phyloP scores from a whole-genome alignment of 2,797 vertebrate species.

The Rhinogobio ventralis region DNA sequence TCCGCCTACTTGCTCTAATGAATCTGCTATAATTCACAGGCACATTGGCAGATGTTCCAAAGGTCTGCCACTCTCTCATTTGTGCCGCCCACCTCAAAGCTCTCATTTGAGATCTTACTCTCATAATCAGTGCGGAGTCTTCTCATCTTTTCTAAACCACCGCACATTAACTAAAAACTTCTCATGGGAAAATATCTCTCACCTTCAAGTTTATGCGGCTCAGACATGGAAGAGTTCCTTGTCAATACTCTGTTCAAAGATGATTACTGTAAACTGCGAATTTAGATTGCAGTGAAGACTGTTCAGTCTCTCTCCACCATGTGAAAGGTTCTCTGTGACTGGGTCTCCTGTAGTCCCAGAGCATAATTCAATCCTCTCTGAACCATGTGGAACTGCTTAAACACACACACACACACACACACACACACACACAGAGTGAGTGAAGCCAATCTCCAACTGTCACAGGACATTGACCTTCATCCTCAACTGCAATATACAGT shows the following conservation, averaged over 20 bases:
- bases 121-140: constrained; percentile 29
- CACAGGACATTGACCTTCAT: constrained; percentile 67
- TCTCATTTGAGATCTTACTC: constrained; percentile 43
- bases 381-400: constrained; percentile 66
- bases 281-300: neutral
- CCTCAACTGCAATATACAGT: constrained; percentile 58
- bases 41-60: constrained; percentile 54
- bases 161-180: constrained; percentile 24
- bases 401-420: constrained; percentile 34
- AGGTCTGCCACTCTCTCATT: constrained; percentile 45
- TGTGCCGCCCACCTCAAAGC: constrained; percentile 22
- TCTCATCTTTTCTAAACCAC: constrained; percentile 34
- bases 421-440: constrained; percentile 31
- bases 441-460: constrained; percentile 61
- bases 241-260: constrained; percentile 11
- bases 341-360: constrained; percentile 43
- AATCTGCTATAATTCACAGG: constrained; percentile 56
- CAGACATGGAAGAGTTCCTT: neutral
- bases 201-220: constrained; percentile 6
- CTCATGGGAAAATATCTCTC: constrained; percentile 47
- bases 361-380: constrained; percentile 55
- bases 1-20: constrained; percentile 50
- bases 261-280: neutral
- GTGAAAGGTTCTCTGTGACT: constrained; percentile 33
- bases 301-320: constrained; percentile 20